Base-by-base conservation (phyloP, 2,888 invertebrate genomes). In the Monochamus alternatus region DNA sequence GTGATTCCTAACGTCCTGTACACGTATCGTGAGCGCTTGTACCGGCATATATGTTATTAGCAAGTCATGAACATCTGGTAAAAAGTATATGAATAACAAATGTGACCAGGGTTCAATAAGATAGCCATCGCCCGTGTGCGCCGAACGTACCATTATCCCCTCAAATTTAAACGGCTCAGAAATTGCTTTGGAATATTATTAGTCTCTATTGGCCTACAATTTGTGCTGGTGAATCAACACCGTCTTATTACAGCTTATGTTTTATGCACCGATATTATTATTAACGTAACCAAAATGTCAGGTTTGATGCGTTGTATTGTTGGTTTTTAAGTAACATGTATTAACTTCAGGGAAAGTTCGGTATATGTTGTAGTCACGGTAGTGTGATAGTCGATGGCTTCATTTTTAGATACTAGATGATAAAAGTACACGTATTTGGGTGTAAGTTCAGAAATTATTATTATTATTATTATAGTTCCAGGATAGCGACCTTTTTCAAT, bases 41-140 rank as follows among this genome's bases (percentile, higher is more conserved):
- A 71, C 62, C 51, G 62, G 22, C 63, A 52, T 63, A 32, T 63
- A 71, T 71, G 66, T 75, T 70, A 75, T 75, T 75, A 75, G 70
- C 75, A 64, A 75, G 75, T 75, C 75, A 58, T 75, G 75, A 75
- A 75, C 76, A 75, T 75, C 75, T 75, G 75, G 70, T 65, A 51
- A 59, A 59, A 65, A 65, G 65, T 67, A 75, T 71, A 71, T 81
- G 79, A 81, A 82, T 81, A 80, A 81, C 81, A 76, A 80, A 81
- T 81, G 80, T 73, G 77, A 75, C 71, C 78, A 80, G 77, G 75
- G 80, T 80, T 79, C 78, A 78, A 77, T 78, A 79, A 80, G 80
- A 80, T 74, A 79, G 78, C 76, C 77, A 79, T 81, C 75, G 76
- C 74, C 69, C 77, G 80, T 79, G 75, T 73, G 7, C 38, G 66